Percentiles rank a stretch among this genome's conserved stretches.
phyloP scores from a whole-genome alignment of 1,140 invertebrate genomes.

The Bradynema listronoti region DNA sequence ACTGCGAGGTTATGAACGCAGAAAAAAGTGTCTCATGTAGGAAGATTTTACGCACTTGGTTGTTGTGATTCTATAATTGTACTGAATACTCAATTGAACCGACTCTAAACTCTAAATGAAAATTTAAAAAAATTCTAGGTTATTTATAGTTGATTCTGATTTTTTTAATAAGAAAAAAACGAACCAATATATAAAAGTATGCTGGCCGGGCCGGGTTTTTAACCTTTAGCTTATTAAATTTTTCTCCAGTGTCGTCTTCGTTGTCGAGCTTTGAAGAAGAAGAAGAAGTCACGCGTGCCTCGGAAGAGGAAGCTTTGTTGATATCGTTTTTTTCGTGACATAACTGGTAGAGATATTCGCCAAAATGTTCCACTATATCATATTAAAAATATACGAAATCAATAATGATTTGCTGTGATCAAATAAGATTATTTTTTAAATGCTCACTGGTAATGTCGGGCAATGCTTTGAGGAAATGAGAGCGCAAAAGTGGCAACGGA shows the following conservation, averaged over 20 bases:
- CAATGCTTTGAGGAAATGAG: slow-evolving; percentile 21
- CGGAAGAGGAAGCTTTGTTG: background rate
- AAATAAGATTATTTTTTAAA: too few relatives aligned
- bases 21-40: slow-evolving; percentile 14
- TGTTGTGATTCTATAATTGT: slow-evolving; percentile 12
- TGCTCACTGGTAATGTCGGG: slow-evolving; percentile 22
- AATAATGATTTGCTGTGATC: too few relatives aligned
- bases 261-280: too few relatives aligned
- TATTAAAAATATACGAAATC: background rate
- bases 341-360: slow-evolving; percentile 14
- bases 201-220: background rate
- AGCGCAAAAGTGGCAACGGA: slow-evolving; percentile 1
- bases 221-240: too few relatives aligned
- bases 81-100: slow-evolving; percentile 4
- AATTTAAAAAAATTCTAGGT: background rate
- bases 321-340: slow-evolving; percentile 6
- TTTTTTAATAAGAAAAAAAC: background rate
- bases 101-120: slow-evolving; percentile 1
- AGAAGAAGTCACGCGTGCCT: too few relatives aligned
- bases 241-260: background rate
- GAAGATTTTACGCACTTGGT: slow-evolving; percentile 19
- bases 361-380: slow-evolving; percentile 11
- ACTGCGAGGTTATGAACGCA: slow-evolving; percentile 16
- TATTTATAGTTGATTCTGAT: slow-evolving; percentile 6
- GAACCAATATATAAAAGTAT: slow-evolving; percentile 27